Base-by-base conservation (phyloP, 1,140 invertebrate species). In the Mya arenaria region DNA sequence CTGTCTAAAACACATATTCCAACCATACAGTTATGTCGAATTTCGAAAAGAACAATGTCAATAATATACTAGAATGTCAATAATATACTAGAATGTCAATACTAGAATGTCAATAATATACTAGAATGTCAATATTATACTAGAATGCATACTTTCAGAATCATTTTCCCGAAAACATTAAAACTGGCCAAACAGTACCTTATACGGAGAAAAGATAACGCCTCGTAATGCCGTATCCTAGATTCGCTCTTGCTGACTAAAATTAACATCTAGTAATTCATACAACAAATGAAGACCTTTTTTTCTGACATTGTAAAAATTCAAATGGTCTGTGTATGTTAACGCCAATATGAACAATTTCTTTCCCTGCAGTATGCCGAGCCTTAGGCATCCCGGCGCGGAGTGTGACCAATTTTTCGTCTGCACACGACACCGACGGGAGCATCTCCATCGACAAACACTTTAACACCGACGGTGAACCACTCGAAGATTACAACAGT, bases 401-500 rank as follows among this genome's bases (percentile, higher is more conserved):
- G 17, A 88, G 88, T 84, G 88, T 90, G 6, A 90, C 89, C 0
- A 89, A 97, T 86, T 99, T 97, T 90, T 95, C 96, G 4, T 97
- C 97, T n/a, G 97, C 97, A 3, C 98, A 99, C 90, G 98, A 99
- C 91, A 98, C 97, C 3, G 96, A 98, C 89, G 95, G 95, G 82
- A 98, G 96, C 84, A 93, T 98, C n/a, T 98, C 97, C 0, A 96
- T 99, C 13, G 97, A 99, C 89, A 96, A 96, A 66, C 98, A 98
- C 90, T 96, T 97, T 71, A 95, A 97, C 87, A 94, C 95, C 0
- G 94, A 97, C 17, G 95, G 95, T 87, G 63, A 85, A 19, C 41
- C 77, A 5, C 23, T 73, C 10, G n/a, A 34, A 0, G 17, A 69
- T 1, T 48, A 32, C 25, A 77, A 84, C 36, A 15, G 8, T 1